These are phyloP conservation scores for Paramuricea clavata DNA, from an alignment of 92 coral and sea anemone genomes.

Conservation along the genomic window DNA sequence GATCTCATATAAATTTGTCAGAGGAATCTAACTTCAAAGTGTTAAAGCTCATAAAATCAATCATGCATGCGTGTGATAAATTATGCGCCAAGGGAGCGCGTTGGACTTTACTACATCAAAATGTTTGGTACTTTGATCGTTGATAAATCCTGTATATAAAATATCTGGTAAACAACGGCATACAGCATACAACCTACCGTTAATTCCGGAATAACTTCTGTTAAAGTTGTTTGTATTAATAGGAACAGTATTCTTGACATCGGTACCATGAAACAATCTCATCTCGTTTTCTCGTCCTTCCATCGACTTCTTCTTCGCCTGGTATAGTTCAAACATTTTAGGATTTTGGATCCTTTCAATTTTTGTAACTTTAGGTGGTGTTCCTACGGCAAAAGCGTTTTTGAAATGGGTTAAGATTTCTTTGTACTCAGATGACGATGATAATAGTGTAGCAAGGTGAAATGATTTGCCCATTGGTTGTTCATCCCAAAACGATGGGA, in stretches of 20 bases:
- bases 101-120: too few relatives aligned
- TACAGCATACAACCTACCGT: too few relatives aligned
- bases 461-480: slow-evolving; percentile 18
- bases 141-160: too few relatives aligned
- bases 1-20: too few relatives aligned
- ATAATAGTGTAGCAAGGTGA: slow-evolving; percentile 16
- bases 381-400: neutral
- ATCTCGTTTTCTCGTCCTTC: slow-evolving; percentile 78
- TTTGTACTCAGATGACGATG: slow-evolving; percentile 68
- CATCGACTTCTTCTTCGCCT: slow-evolving; percentile 81
- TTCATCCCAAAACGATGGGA: slow-evolving; percentile 41
- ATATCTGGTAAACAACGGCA: too few relatives aligned
- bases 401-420: slow-evolving; percentile 50
- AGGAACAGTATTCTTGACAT: slow-evolving; percentile 51
- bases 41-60: too few relatives aligned
- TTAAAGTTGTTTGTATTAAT: slow-evolving; percentile 83
- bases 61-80: too few relatives aligned
- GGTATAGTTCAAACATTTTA: slow-evolving; percentile 70
- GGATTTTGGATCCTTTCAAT: slow-evolving; percentile 90
- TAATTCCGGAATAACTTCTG: slow-evolving; percentile 86
- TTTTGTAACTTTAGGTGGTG: slow-evolving; percentile 12
- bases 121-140: too few relatives aligned
- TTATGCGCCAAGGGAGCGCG: too few relatives aligned
- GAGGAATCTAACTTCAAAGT: too few relatives aligned
- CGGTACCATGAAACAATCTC: slow-evolving; percentile 87